Evolutionary conservation across 2,888 invertebrate species (phyloP), one percentile per base, ranked within the genome.

Genomic region (Hymenopus coronatus): DNA sequence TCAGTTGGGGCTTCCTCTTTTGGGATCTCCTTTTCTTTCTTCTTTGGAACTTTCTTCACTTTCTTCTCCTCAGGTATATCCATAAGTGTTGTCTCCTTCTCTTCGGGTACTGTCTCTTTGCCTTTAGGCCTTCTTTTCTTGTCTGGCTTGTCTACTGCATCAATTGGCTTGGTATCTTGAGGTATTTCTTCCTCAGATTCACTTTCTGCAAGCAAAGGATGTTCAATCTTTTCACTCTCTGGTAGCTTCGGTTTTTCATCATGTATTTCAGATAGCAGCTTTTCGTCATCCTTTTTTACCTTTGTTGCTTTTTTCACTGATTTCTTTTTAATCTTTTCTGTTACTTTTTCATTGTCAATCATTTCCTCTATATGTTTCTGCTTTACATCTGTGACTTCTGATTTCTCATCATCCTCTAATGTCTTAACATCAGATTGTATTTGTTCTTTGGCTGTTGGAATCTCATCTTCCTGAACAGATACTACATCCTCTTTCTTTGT

Each of bases 21-120:
- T 91, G 91, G n/a, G 91, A 91, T 83, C 92, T 88, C 40, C 88
- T 90, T 89, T 88, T 28, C 92, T 92, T 89, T 92, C 92, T 91
- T 91, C 85, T 90, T 91, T 30, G 84, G 88, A 85, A 27, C 91
- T 86, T 88, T 90, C 88, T 91, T 70, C 1, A 20, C 20, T 14
- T 70, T 70, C 54, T 70, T 70, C 4, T 25, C 25, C 15, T 70
- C 54, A 15, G 25, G 20, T 70, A 70, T 20, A 3, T 70, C 54
- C 25, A 70, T 4, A 70, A 20, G 54, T 0, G 2, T 25, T 8
- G 20, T 20, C 25, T 70, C 54, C 20, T 20, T 20, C 20, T 70
- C 54, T 70, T 70, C 54, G 15, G 4, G 54, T 15, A 54, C 15
- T 54, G 2, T 54, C 2, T 54, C 54, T 54, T 54, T 54, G 54